phyloP scores from a whole-genome alignment of 2,888 invertebrate genomes.

The Cantharis nigra region DNA sequence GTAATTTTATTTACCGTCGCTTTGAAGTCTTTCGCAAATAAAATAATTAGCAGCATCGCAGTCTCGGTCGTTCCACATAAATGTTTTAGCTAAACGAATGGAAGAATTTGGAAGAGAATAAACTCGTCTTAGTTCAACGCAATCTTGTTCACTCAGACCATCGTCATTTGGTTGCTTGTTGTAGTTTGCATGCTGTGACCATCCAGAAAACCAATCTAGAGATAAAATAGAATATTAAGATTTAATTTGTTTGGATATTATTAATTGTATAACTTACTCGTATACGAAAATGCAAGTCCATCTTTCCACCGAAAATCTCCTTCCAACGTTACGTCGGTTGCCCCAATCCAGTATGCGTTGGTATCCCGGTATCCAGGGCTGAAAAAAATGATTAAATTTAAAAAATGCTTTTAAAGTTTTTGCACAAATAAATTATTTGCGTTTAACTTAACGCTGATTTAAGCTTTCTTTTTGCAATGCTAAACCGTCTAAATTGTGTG shows the following conservation, averaged over 20 bases:
- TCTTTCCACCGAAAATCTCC: conserved; percentile 83
- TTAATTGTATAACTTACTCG: conserved; percentile 67
- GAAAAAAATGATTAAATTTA: conserved; percentile 30
- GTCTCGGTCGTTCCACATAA: conserved; percentile 83
- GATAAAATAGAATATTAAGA: conserved; percentile 10
- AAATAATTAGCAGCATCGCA: conserved; percentile 75
- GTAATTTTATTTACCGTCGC: conserved; percentile 62
- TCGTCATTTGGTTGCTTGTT: conserved; percentile 81
- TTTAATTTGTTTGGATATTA: background rate
- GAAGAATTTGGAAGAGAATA: conserved; percentile 63
- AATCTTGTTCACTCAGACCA: conserved; percentile 79
- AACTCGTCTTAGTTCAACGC: conserved; percentile 74
- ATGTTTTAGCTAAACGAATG: conserved; percentile 60
- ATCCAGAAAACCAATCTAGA: conserved; percentile 84
- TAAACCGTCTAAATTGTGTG: background rate
- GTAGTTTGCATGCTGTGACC: conserved; percentile 69
- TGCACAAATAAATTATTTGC: background rate
- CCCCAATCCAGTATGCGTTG: conserved; percentile 82
- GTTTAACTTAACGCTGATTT: background rate
- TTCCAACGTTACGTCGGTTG: conserved; percentile 75
- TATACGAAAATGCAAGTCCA: conserved; percentile 72
- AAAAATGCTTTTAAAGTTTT: background rate
- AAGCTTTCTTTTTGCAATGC: background rate
- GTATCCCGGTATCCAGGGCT: conserved; percentile 72
- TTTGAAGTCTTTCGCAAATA: conserved; percentile 73